phyloP scores from a whole-genome alignment of 2,888 invertebrate species.

The Chrysolina americana region DNA sequence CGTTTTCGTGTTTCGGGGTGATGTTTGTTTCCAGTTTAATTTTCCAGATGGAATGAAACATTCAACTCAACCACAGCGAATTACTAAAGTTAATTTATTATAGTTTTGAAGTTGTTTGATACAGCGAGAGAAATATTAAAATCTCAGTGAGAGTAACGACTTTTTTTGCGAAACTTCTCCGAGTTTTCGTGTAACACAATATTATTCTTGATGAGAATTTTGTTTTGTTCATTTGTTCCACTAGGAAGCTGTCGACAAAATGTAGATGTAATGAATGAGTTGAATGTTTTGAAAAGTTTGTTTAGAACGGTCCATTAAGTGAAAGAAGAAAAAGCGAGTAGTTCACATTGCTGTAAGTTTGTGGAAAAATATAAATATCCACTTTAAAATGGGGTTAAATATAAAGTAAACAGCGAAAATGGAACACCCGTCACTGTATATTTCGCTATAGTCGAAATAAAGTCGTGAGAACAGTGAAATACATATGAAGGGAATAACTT shows the following conservation, averaged over 20 bases:
- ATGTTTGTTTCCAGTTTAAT: constrained; percentile 46
- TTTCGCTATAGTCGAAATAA: no score
- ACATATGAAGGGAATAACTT: no score
- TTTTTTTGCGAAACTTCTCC: neutral
- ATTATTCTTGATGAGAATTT: neutral
- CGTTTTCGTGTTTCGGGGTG: constrained; percentile 27
- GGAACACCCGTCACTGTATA: no score
- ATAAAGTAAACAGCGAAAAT: no score
- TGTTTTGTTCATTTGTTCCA: neutral
- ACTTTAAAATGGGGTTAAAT: no score
- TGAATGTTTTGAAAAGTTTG: no score
- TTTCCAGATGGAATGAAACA: constrained; percentile 35
- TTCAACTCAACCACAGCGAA: constrained; percentile 37
- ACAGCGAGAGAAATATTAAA: neutral
- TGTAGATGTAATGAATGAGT: neutral
- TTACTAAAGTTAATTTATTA: constrained; percentile 42
- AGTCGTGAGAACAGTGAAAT: no score
- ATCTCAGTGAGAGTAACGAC: neutral
- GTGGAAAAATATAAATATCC: no score
- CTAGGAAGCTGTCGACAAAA: neutral
- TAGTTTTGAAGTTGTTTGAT: constrained; percentile 35
- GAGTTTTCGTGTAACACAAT: neutral
- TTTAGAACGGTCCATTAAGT: no score
- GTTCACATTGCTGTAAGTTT: no score
- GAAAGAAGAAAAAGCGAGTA: no score